A percentile compares a stretch with the other conserved stretches of the same genome.
phyloP scores from a whole-genome alignment of 2,888 invertebrate genomes.

The Lypha dubia region DNA sequence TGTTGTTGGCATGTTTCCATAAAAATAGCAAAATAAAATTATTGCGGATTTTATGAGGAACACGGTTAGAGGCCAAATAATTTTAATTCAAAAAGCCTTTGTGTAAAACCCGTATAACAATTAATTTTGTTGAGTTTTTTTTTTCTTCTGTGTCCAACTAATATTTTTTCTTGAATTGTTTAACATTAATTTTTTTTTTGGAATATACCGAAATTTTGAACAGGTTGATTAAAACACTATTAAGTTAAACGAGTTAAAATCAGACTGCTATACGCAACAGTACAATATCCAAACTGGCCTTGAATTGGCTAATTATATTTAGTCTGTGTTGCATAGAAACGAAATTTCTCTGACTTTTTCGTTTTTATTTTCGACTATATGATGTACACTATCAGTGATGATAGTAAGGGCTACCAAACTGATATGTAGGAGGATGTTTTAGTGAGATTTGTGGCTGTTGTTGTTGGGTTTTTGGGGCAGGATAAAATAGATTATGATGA shows the following conservation, averaged over 20 bases:
- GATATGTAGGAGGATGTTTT: constrained; percentile 78
- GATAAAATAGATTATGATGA: constrained; percentile 86
- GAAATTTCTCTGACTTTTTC: constrained; percentile 6
- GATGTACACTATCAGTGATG: constrained; percentile 56
- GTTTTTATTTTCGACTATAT: not conserved
- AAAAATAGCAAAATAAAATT: too few species aligned
- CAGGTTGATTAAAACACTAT: not conserved
- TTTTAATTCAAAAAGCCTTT: too few species aligned
- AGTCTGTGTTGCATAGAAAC: constrained; percentile 24
- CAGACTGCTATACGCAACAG: too few species aligned
- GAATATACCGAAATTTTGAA: too few species aligned
- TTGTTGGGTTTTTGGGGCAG: constrained; percentile 74
- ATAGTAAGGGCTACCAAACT: constrained; percentile 84
- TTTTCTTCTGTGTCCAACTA: too few species aligned
- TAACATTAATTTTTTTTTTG: too few species aligned
- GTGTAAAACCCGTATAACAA: too few species aligned
- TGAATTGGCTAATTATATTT: constrained; percentile 12
- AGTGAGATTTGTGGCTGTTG: constrained; percentile 42
- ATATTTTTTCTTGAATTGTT: too few species aligned
- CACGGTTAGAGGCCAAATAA: too few species aligned
- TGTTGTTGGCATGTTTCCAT: too few species aligned
- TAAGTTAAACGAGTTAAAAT: not conserved
- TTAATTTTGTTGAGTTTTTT: too few species aligned
- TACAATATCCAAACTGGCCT: not conserved
- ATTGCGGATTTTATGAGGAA: too few species aligned